Base-by-base conservation (phyloP, 2,797 vertebrate species). In the Distichodus sexfasciatus region DNA sequence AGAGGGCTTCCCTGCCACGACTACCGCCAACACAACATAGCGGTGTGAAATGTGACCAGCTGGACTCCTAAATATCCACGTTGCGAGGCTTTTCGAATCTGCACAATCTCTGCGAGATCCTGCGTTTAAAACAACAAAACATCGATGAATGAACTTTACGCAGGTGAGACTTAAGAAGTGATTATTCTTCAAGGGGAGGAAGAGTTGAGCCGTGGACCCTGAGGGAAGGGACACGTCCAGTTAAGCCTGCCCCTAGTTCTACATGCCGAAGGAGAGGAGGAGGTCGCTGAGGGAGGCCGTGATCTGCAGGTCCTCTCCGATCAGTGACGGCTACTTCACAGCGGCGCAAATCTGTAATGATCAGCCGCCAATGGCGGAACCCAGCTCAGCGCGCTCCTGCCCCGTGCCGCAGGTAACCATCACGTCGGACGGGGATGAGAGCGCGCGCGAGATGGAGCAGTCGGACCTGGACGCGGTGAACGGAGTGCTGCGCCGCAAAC, bases 331-430 rank as follows among this genome's bases (percentile, higher is more conserved):
- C 35, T 58, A 79, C 6, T 9, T 66, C 31, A n/a, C 88, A 86
- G 71, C 76, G 84, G 2, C 76, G 2, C 80, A 83, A 7, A 72
- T 69, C 31, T 82, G 83, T 82, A 66, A 88, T 87, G 86, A 91
- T 72, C 82, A 84, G 79, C 6, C 81, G 70, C 53, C 87, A 75
- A 86, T 47, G 86, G 88, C 81, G 72, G 88, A 76, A 74, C 85
- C 80, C 84, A 78, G 71, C 21, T 79, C 71, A 78, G 78, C 68
- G 83, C 85, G 51, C 76, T 65, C 55, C 36, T 69, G 64, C 75
- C 79, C 33, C 71, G 95, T 98, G 47, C 97, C 97, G 2, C 94
- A 93, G 84, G 93, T 99, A 75, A 97, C 94, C 33, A 93, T 98
- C 84, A 98, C 97, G 3, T 82, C 94, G 15, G 94, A 96, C 79